Percentiles rank a stretch among this genome's conserved stretches.
These are phyloP conservation scores for Euglossa dilemma DNA, from an alignment of 1,140 invertebrate genomes.

Conservation along the genomic window DNA sequence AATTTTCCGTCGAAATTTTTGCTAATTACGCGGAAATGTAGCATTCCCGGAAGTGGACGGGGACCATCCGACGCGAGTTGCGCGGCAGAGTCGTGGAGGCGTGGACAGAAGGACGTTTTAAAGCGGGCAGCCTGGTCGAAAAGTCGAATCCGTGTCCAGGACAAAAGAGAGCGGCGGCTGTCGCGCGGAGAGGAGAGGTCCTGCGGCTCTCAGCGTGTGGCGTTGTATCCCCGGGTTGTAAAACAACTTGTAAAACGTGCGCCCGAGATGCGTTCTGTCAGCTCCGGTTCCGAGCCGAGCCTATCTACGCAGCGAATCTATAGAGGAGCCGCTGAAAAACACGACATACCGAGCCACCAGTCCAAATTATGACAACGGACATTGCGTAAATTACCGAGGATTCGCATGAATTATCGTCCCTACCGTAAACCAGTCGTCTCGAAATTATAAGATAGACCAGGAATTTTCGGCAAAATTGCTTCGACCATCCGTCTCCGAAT, in stretches of 20 bases:
- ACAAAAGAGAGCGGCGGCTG: conserved; percentile 56
- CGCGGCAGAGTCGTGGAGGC: neutral
- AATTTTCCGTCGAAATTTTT: no score
- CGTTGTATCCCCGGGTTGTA: conserved; percentile 76
- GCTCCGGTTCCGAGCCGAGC: conserved; percentile 48
- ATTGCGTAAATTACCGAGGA: neutral
- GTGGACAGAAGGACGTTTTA: conserved; percentile 20
- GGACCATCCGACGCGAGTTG: neutral
- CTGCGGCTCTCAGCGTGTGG: conserved; percentile 68
- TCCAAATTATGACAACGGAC: conserved; percentile 20
- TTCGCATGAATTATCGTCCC: neutral
- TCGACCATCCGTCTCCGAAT: no score
- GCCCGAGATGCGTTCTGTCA: conserved; percentile 63
- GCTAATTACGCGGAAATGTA: no score
- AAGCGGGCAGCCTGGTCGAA: conserved; percentile 12
- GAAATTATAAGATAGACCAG: neutral
- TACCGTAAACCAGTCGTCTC: no score
- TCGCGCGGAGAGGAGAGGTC: conserved; percentile 37
- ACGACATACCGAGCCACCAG: neutral
- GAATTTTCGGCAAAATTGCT: neutral
- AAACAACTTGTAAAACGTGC: conserved; percentile 82
- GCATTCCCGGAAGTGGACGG: neutral
- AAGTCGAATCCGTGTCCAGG: conserved; percentile 36
- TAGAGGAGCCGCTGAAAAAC: conserved; percentile 53
- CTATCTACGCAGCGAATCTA: conserved; percentile 76